Evolutionary conservation across 2,797 vertebrate species (phyloP).

Genomic region (Megaceryle alcyon): DNA sequence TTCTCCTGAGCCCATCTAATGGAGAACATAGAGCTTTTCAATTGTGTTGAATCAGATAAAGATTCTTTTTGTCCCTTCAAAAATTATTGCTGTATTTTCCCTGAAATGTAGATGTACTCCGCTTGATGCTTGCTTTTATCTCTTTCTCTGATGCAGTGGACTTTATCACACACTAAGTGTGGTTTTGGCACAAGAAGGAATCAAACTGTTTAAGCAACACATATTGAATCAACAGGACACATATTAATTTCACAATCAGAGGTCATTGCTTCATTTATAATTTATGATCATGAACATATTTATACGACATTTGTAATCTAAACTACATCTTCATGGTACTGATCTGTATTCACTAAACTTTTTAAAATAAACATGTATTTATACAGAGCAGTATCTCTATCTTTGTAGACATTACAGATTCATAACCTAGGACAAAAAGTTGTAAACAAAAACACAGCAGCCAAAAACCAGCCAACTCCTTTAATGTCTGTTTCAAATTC

Average conservation of each 20-base stretch:
- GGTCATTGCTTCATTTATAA: neutral
- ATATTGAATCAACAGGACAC: neutral
- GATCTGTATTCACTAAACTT: neutral
- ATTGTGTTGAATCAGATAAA: neutral
- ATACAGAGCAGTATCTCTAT: neutral
- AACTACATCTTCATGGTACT: neutral
- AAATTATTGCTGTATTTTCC: neutral
- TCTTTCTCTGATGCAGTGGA: neutral
- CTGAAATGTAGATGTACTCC: neutral
- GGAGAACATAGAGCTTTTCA: neutral
- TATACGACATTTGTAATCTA: neutral
- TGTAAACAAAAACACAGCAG: neutral
- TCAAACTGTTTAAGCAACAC: neutral
- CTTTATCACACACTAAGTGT: neutral
- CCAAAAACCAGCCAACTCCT: rapidly evolving
- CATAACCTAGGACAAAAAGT: rapidly evolving
- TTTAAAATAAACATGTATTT: neutral
- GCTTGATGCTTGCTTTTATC: neutral
- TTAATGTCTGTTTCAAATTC: neutral
- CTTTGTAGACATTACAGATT: neutral
- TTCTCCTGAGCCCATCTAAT: neutral
- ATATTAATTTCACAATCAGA: neutral
- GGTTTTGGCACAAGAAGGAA: neutral
- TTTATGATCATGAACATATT: neutral
- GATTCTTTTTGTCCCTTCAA: neutral